These are phyloP conservation scores for Microchirus variegatus DNA, from an alignment of 2,797 vertebrate species.

Conservation along the genomic window DNA sequence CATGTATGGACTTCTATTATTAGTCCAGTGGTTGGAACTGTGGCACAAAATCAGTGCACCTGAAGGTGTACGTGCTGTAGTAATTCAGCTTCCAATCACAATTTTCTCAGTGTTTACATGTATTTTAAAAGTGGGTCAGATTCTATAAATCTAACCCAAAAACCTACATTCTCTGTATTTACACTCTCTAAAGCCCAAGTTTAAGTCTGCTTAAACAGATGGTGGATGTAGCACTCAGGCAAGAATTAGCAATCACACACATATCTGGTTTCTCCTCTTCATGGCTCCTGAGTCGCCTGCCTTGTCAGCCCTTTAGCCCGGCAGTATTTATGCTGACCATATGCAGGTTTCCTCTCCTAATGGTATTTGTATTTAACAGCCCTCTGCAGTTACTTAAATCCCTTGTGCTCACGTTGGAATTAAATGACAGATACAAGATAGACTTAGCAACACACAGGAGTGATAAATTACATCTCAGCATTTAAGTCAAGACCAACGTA, in stretches of 20 bases:
- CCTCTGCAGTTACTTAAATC: conserved; percentile 23
- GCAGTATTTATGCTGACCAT: conserved; percentile 55
- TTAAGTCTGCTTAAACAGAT: conserved; percentile 13
- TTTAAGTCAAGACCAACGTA: no score
- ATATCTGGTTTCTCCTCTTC: conserved; percentile 41
- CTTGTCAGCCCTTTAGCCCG: conserved; percentile 57
- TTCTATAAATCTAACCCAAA: conserved; percentile 1
- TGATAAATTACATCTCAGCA: conserved; percentile 25
- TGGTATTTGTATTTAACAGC: conserved; percentile 55
- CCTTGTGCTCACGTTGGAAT: conserved; percentile 20
- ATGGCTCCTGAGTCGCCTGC: conserved; percentile 43
- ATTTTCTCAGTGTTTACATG: no score
- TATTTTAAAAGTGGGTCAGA: neutral
- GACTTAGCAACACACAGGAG: neutral
- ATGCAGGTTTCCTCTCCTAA: conserved; percentile 48
- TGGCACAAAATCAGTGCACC: no score
- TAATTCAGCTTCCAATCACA: no score
- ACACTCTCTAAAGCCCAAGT: conserved; percentile 5
- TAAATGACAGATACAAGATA: conserved; percentile 35
- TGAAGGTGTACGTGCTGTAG: no score
- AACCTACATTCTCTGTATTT: neutral
- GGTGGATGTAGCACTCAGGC: conserved; percentile 2
- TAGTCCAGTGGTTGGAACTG: no score
- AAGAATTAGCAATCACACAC: conserved; percentile 28
- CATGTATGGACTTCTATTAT: no score